Conservation (phyloP, 2,888 invertebrate species). For the Mythimna vitellina region DNA sequence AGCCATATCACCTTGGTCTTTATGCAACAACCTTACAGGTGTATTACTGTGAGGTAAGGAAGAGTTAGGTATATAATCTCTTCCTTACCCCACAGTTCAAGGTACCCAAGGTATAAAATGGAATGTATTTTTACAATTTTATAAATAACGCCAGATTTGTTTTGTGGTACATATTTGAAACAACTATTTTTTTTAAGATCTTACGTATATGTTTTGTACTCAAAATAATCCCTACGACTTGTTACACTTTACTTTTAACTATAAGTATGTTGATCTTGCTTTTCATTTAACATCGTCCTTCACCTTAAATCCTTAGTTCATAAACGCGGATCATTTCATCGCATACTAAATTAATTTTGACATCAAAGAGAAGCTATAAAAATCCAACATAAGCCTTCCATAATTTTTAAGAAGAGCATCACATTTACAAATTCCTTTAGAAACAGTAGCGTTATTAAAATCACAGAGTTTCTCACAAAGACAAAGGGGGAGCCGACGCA, state of each 20-base stretch:
- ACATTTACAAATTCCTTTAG: conserved; percentile 69
- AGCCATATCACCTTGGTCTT: conserved; percentile 14
- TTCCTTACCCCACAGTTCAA: no score
- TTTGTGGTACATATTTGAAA: neutral
- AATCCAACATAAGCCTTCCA: conserved; percentile 54
- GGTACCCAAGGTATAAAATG: neutral
- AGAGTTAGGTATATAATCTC: neutral
- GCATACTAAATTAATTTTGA: conserved; percentile 46
- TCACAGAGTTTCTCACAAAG: conserved; percentile 77
- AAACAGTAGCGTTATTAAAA: conserved; percentile 79
- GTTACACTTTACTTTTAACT: neutral
- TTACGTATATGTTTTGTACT: no score
- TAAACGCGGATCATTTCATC: conserved; percentile 33
- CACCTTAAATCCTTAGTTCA: conserved; percentile 42
- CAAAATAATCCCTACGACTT: neutral
- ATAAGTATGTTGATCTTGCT: conserved; percentile 5
- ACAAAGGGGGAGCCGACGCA: conserved; percentile 83
- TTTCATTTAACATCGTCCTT: conserved; percentile 24
- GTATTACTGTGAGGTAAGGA: neutral
- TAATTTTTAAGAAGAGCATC: conserved; percentile 57
- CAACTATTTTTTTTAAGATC: neutral
- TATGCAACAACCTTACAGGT: conserved; percentile 3
- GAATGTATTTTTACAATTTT: neutral
- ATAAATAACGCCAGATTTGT: neutral
- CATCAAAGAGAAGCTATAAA: conserved; percentile 53